These are phyloP conservation scores for Cephus sareptanus DNA, from an alignment of 2,888 invertebrate genomes.

Conservation along the genomic window DNA sequence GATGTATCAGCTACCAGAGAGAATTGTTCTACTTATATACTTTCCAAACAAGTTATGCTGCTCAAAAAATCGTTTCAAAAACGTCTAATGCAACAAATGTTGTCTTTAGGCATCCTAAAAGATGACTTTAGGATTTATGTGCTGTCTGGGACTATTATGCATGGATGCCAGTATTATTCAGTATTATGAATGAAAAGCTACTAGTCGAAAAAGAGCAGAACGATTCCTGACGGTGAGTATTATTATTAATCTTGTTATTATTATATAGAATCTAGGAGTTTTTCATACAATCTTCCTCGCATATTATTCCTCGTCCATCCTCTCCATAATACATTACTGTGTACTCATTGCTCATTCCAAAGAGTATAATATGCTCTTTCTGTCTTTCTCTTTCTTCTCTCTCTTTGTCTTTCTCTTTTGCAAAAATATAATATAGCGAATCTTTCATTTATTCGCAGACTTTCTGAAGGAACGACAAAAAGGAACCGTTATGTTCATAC, in stretches of 20 bases:
- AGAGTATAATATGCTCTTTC: constrained; percentile 9
- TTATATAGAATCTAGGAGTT: not conserved
- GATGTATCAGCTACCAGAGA: not conserved
- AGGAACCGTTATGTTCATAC: constrained; percentile 37
- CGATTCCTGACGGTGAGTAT: not conserved
- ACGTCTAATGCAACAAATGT: not conserved
- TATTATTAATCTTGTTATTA: constrained; percentile 1
- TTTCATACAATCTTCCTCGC: not conserved
- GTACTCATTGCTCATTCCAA: not conserved
- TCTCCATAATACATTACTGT: not conserved
- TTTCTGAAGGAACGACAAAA: constrained; percentile 43
- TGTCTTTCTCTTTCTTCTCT: constrained; percentile 5
- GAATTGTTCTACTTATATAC: not conserved
- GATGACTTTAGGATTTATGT: not conserved
- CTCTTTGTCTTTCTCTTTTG: constrained; percentile 33
- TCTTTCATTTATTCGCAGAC: constrained; percentile 24
- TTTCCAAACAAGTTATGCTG: not conserved
- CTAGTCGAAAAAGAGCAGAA: not conserved
- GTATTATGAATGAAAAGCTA: not conserved
- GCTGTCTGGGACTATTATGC: not conserved
- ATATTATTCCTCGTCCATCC: not conserved
- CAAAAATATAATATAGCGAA: constrained; percentile 50
- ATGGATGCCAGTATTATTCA: not conserved
- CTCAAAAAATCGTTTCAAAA: not conserved
- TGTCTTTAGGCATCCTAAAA: not conserved